Base-by-base conservation (phyloP, 2,888 invertebrate genomes). In the Muscina levida region DNA sequence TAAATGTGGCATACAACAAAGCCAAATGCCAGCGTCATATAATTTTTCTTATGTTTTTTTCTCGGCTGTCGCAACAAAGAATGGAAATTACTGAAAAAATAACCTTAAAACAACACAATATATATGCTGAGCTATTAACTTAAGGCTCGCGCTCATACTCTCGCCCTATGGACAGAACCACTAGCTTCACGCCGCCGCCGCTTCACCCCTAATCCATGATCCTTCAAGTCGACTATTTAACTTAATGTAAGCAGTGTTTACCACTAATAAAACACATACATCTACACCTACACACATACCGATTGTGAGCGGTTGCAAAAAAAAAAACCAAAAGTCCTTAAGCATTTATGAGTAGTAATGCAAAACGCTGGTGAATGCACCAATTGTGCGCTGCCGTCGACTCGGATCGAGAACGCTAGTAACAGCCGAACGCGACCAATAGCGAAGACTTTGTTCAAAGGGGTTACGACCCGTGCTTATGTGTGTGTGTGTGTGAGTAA, bases 291-390 rank as follows among this genome's bases (percentile, higher is more conserved):
- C 31, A 31, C 31, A 31, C 31, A 31, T 31, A 31, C 31, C 3
- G 31, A 31, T 3, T 31, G 31, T 31, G 31, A 31, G 31, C 3
- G 31, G 31, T 31, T 5, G 31, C 3, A 31, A 5, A 8, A 3
- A 8, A 31, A 31, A 88, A 77, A 88, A 88, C 87, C 87, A 86
- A 86, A 88, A 87, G 88, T 88, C 87, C 88, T 88, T 88, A 87
- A 88, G 87, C 88, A 87, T 87, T 87, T 87, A 83, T 87, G 87
- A 87, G 79, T 81, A 82, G 81, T 73, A 79, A 77, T 71, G 82
- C 80, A 79, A 77, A 82, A 72, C 75, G 79, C 77, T 53, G 65
- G 22, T 73, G 53, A 31, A 75, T 74, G 78, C 76, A 75, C 48
- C 78, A 75, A 73, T 72, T 78, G 78, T 78, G 74, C 75, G 71